Conservation (phyloP, 2,797 vertebrate genomes). For the Denticeps clupeoides region DNA sequence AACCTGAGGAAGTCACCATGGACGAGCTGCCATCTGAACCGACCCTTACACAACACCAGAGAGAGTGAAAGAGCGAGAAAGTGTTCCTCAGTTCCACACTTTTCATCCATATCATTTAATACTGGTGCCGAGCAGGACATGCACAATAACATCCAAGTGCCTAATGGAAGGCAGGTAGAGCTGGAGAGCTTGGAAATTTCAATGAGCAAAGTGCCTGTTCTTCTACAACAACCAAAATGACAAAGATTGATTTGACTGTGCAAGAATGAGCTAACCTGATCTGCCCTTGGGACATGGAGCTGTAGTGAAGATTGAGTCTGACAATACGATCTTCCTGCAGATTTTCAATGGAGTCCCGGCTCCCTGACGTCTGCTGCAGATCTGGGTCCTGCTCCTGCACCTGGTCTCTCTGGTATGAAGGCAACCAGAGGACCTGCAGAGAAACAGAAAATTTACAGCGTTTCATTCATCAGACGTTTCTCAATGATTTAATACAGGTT, state of each 20-base stretch:
- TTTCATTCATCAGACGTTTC: too few relatives aligned
- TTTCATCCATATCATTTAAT: not conserved
- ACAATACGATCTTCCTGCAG: slow-evolving; percentile 54
- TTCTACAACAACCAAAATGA: too few relatives aligned
- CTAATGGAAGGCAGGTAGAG: too few relatives aligned
- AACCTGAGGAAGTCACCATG: not conserved
- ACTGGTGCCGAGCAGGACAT: too few relatives aligned
- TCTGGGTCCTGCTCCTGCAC: slow-evolving; percentile 59
- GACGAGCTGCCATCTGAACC: not conserved
- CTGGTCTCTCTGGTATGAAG: slow-evolving; percentile 44
- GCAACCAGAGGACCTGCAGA: slow-evolving; percentile 72
- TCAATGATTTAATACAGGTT: too few relatives aligned
- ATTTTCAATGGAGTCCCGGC: slow-evolving; percentile 53
- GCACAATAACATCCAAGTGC: too few relatives aligned
- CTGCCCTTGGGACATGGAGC: slow-evolving; percentile 65
- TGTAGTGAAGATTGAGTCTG: slow-evolving; percentile 74
- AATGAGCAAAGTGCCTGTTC: too few relatives aligned
- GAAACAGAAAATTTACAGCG: not conserved
- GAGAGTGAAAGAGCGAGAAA: not conserved
- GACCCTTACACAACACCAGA: not conserved
- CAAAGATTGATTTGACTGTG: too few relatives aligned
- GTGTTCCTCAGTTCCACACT: not conserved
- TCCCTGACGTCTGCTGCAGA: slow-evolving; percentile 65
- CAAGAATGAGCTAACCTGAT: slow-evolving; percentile 58
- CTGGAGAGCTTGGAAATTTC: too few relatives aligned